phyloP scores from a whole-genome alignment of 2,888 invertebrate species.

The Diadromus collaris region DNA sequence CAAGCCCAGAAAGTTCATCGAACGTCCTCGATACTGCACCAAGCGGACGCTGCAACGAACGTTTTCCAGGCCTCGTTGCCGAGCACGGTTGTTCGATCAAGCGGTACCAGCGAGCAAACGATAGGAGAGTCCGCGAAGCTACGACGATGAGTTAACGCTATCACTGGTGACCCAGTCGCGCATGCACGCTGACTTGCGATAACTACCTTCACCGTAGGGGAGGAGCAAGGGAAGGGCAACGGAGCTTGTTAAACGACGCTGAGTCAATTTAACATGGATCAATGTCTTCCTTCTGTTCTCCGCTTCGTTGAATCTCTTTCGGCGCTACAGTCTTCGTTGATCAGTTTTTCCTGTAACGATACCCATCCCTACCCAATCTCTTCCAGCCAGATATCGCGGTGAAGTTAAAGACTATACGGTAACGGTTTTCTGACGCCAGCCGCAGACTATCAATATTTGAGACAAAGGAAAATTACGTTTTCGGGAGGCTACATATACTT shows the following conservation, averaged over 20 bases:
- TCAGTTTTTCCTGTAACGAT: slow-evolving; percentile 39
- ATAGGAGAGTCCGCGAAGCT: slow-evolving; percentile 55
- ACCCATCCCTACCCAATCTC: slow-evolving; percentile 13
- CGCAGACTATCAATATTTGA: too few species aligned
- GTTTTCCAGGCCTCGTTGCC: slow-evolving; percentile 52
- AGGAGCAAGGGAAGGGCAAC: slow-evolving; percentile 44
- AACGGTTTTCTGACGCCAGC: slow-evolving; percentile 11
- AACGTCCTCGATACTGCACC: slow-evolving; percentile 50
- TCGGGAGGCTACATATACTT: too few species aligned
- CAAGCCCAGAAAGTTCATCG: slow-evolving; percentile 44
- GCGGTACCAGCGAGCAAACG: slow-evolving; percentile 47
- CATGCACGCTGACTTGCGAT: slow-evolving; percentile 61
- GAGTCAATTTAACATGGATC: slow-evolving; percentile 61
- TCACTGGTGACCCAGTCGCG: slow-evolving; percentile 66
- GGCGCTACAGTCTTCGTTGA: slow-evolving; percentile 47
- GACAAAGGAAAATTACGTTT: too few species aligned
- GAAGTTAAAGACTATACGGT: slow-evolving; percentile 1
- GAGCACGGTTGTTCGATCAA: slow-evolving; percentile 40
- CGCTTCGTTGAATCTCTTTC: slow-evolving; percentile 58
- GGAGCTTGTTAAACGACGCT: slow-evolving; percentile 56
- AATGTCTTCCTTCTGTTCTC: slow-evolving; percentile 55
- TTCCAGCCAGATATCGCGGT: slow-evolving; percentile 3
- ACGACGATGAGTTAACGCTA: slow-evolving; percentile 66
- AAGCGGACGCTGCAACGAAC: slow-evolving; percentile 15
- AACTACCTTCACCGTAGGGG: slow-evolving; percentile 47